Evolutionary conservation across 1,140 invertebrate genomes (phyloP).

Genomic region (Drosophila novamexicana): DNA sequence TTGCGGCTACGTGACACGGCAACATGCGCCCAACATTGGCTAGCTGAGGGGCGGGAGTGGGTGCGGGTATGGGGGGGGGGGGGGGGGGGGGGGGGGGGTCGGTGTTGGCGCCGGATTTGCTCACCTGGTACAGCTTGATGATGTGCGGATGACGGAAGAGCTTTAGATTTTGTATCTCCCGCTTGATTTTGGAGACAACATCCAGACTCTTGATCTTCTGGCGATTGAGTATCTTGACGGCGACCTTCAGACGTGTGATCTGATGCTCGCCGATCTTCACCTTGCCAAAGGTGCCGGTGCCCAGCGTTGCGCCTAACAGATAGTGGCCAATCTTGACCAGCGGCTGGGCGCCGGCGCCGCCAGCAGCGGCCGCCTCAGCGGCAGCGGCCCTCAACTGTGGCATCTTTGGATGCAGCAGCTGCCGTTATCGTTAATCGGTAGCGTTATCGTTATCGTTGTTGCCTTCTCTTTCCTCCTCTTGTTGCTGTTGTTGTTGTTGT

Average conservation of each 20-base stretch:
- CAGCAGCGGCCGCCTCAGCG: slow-evolving; percentile 66
- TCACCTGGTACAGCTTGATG: slow-evolving; percentile 96
- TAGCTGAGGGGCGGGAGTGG: background rate
- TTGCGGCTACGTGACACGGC: background rate
- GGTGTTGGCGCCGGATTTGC: background rate
- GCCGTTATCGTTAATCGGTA: slow-evolving; percentile 10
- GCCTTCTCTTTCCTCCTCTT: no score
- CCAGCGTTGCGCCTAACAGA: slow-evolving; percentile 94
- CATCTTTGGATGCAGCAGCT: slow-evolving; percentile 41
- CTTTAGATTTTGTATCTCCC: slow-evolving; percentile 99
- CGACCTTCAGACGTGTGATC: slow-evolving; percentile 98
- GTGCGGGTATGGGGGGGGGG: no score
- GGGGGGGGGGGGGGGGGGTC: background rate
- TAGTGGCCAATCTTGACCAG: slow-evolving; percentile 97
- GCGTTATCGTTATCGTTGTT: background rate
- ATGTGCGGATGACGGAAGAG: slow-evolving; percentile 99
- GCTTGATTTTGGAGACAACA: slow-evolving; percentile 99
- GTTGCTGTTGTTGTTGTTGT: background rate
- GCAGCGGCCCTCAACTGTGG: slow-evolving; percentile 73
- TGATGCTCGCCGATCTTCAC: slow-evolving; percentile 99
- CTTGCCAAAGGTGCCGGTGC: slow-evolving; percentile 97
- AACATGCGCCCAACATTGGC: background rate
- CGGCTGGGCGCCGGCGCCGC: slow-evolving; percentile 85
- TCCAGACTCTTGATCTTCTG: slow-evolving; percentile 99
- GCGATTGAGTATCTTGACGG: slow-evolving; percentile 99